These are phyloP conservation scores for Phenganax stokvisi DNA, from an alignment of 92 coral and sea anemone genomes.

Conservation along the genomic window DNA sequence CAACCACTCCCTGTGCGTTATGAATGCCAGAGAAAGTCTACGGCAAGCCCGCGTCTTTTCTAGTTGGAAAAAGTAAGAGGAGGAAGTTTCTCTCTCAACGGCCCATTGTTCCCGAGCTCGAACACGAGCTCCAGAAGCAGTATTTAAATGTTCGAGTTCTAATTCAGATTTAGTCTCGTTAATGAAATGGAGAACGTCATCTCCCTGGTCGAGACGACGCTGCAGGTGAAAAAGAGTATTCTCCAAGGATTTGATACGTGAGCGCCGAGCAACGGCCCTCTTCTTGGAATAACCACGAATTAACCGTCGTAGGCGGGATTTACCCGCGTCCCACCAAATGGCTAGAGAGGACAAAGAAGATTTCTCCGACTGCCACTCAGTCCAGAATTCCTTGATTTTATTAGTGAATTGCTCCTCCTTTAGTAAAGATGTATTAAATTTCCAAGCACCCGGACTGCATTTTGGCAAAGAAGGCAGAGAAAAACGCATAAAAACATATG, in stretches of 20 bases:
- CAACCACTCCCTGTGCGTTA: neutral
- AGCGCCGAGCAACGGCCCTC: neutral
- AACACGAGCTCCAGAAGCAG: neutral
- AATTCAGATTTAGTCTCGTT: neutral
- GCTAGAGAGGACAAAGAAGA: neutral
- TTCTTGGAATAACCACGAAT: neutral
- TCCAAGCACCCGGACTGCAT: constrained; percentile 3
- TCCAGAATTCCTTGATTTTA: neutral
- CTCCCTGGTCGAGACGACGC: neutral
- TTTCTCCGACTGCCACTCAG: neutral
- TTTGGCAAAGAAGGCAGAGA: neutral
- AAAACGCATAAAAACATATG: neutral
- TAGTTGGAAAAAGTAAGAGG: neutral
- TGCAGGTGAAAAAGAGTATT: neutral
- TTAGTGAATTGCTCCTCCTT: neutral
- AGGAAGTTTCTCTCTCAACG: neutral
- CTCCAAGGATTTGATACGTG: neutral
- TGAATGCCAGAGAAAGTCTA: neutral
- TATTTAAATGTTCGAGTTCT: neutral
- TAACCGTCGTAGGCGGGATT: neutral
- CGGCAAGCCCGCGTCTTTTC: neutral
- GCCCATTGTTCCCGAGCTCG: constrained; percentile 1
- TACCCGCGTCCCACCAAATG: constrained; percentile 22
- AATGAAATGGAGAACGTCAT: neutral
- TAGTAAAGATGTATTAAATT: neutral